A percentile compares a stretch with the other conserved stretches of the same genome.
Conservation (phyloP, 2,888 invertebrate species). For the Anagyrus pseudococci region DNA sequence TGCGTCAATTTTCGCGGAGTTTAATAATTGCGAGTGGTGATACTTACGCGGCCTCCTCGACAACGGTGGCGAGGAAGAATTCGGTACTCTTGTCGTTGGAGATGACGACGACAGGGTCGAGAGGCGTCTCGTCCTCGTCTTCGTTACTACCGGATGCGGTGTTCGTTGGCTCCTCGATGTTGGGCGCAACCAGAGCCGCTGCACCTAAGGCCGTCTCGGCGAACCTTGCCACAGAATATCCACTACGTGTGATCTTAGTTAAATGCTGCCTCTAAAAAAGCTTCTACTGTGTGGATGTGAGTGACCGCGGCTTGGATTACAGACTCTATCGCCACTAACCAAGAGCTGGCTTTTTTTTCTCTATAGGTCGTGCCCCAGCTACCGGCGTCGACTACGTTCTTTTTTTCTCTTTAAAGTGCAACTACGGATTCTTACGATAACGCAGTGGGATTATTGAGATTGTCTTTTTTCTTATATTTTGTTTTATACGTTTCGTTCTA, state of each 20-base stretch:
- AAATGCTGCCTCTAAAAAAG: conserved; percentile 54
- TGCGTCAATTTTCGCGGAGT: too few species aligned
- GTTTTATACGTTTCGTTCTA: too few species aligned
- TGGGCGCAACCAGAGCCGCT: conserved; percentile 65
- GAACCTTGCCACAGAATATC: conserved; percentile 67
- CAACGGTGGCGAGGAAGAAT: conserved; percentile 88
- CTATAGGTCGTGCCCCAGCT: too few species aligned
- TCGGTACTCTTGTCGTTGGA: conserved; percentile 91
- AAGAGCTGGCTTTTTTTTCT: too few species aligned
- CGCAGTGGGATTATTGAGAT: too few species aligned
- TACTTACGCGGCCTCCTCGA: conserved; percentile 83
- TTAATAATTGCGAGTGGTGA: too few species aligned
- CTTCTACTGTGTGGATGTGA: conserved; percentile 45
- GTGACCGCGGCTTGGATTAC: too few species aligned
- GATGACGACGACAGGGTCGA: conserved; percentile 69
- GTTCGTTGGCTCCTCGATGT: conserved; percentile 85
- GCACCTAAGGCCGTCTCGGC: conserved; percentile 80
- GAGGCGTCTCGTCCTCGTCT: conserved; percentile 72
- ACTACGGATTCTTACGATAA: too few species aligned
- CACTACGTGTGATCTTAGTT: conserved; percentile 62
- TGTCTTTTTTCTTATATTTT: too few species aligned
- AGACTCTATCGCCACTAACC: too few species aligned
- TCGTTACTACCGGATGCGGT: conserved; percentile 91
- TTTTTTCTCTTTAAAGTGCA: too few species aligned
- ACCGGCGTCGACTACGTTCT: too few species aligned